phyloP scores from a whole-genome alignment of 2,888 invertebrate species.

The Eupithecia tripunctaria region DNA sequence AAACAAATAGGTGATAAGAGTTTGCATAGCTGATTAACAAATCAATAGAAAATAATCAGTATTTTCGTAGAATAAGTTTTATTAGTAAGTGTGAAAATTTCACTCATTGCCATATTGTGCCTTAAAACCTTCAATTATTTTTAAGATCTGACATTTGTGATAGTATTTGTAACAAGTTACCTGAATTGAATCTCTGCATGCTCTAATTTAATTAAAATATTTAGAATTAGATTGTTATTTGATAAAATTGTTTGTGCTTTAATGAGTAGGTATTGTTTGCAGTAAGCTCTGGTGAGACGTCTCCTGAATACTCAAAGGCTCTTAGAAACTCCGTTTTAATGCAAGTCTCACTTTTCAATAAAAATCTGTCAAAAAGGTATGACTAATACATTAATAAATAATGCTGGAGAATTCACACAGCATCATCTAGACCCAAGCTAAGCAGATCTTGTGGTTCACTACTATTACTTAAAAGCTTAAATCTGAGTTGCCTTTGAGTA shows the following conservation, averaged over 20 bases:
- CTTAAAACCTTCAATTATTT: constrained; percentile 6
- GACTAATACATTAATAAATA: no score
- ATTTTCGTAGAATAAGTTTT: constrained; percentile 13
- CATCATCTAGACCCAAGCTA: no score
- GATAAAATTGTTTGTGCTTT: constrained; percentile 6
- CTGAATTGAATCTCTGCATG: constrained; percentile 29
- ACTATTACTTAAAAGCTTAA: not conserved
- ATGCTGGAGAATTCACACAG: no score
- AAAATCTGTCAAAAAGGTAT: no score
- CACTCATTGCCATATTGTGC: constrained; percentile 16
- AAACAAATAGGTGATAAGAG: not conserved
- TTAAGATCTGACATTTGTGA: constrained; percentile 26
- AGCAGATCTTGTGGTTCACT: no score
- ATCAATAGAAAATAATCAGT: not conserved
- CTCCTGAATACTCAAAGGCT: no score
- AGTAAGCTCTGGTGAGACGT: not conserved
- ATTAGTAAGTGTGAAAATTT: constrained; percentile 12
- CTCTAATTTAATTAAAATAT: constrained; percentile 6
- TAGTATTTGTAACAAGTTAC: constrained; percentile 38
- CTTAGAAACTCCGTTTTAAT: no score
- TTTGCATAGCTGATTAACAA: constrained; percentile 4
- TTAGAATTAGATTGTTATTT: not conserved
- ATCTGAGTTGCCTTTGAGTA: not conserved
- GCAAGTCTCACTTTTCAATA: no score
- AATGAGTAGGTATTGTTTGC: not conserved